Evolutionary conservation across 2,797 vertebrate genomes (phyloP).

Genomic region (Melanotaenia parkinsoni): DNA sequence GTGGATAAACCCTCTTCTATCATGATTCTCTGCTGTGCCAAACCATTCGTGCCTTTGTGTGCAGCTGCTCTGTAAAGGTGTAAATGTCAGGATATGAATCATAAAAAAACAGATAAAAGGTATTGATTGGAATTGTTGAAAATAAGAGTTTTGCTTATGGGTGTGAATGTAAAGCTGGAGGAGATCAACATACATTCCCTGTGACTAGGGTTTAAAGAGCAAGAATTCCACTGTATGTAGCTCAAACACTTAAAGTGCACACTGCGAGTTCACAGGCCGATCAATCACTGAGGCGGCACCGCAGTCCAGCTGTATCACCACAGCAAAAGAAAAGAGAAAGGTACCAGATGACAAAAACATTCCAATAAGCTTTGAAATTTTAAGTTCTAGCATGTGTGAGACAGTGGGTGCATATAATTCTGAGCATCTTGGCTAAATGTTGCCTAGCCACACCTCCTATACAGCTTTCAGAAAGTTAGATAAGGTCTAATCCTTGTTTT

Average conservation of each 20-base stretch:
- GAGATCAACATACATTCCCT: constrained; percentile 57
- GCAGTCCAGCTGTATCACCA: constrained; percentile 66
- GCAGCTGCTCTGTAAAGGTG: constrained; percentile 27
- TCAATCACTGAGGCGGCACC: constrained; percentile 64
- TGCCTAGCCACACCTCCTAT: background rate
- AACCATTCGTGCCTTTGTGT: constrained; percentile 29
- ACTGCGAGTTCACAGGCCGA: constrained; percentile 43
- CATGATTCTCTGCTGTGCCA: constrained; percentile 32
- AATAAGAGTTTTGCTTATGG: constrained; percentile 6
- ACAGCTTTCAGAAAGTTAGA: constrained; percentile 1
- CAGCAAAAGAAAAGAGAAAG: constrained; percentile 35
- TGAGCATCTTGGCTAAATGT: background rate
- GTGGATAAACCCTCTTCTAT: constrained; percentile 50
- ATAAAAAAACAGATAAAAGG: constrained; percentile 20
- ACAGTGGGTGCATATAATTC: constrained; percentile 34
- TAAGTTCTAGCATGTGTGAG: constrained; percentile 51
- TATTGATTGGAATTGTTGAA: constrained; percentile 23
- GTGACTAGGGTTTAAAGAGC: constrained; percentile 51
- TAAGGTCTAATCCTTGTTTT: background rate
- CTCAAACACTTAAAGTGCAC: constrained; percentile 20
- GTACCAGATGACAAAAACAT: constrained; percentile 65
- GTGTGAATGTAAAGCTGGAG: background rate
- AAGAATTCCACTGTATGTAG: constrained; percentile 47
- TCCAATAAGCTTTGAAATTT: constrained; percentile 55
- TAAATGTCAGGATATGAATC: constrained; percentile 30